Evolutionary conservation across 2,113 vertebrate species (phyloP).

Genomic region (Nipponia nippon): DNA sequence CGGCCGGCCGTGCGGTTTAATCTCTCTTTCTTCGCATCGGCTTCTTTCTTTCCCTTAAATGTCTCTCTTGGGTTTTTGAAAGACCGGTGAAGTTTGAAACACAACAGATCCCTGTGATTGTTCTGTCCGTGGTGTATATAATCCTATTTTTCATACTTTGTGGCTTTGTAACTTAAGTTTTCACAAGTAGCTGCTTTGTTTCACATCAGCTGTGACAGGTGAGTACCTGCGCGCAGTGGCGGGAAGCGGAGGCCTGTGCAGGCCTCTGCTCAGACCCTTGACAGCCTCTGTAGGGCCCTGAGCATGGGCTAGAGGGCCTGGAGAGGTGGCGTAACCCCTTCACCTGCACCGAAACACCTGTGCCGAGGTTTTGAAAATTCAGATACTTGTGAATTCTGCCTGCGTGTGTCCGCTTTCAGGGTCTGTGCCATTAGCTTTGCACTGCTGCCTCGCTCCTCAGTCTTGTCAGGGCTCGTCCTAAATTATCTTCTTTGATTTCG

Average conservation of each 20-base stretch:
- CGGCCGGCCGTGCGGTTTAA: fast-evolving
- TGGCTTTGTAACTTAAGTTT: fast-evolving
- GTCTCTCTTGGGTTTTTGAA: background rate
- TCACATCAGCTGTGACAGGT: fast-evolving
- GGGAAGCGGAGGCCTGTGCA: background rate
- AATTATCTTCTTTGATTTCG: fast-evolving
- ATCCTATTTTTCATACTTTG: fast-evolving
- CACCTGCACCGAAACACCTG: fast-evolving
- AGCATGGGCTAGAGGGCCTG: fast-evolving
- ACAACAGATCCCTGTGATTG: fast-evolving
- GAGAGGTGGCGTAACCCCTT: fast-evolving
- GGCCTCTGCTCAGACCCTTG: fast-evolving
- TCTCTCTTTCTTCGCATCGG: too few relatives aligned
- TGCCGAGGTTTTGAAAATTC: fast-evolving
- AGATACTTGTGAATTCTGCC: fast-evolving
- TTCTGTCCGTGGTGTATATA: fast-evolving
- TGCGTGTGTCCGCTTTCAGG: fast-evolving
- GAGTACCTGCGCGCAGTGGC: fast-evolving
- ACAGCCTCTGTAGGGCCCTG: fast-evolving
- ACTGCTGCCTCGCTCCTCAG: fast-evolving
- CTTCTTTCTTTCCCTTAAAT: background rate
- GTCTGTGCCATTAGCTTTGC: background rate
- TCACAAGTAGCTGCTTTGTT: fast-evolving
- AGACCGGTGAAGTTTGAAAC: background rate
- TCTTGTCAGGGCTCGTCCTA: background rate